Percentiles rank a stretch among this genome's conserved stretches.
Evolutionary conservation across 2,888 invertebrate species (phyloP).

Genomic region (Synergus gifuensis): DNA sequence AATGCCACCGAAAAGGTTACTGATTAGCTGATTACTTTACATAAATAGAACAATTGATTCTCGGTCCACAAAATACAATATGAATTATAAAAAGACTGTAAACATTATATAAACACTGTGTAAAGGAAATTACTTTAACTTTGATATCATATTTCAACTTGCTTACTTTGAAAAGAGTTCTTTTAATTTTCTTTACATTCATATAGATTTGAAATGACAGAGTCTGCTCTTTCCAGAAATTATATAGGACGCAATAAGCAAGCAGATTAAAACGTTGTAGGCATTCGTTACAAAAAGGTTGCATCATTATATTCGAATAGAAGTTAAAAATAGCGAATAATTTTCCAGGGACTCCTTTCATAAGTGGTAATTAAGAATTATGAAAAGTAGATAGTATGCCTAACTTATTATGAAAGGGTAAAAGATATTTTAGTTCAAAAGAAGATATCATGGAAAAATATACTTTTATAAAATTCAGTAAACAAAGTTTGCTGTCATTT

Average conservation of each 20-base stretch:
- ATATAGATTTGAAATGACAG: background rate
- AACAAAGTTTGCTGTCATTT: background rate
- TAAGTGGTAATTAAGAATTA: conserved; percentile 1
- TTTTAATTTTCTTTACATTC: background rate
- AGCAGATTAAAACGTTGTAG: background rate
- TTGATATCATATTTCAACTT: background rate
- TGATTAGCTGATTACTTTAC: no score
- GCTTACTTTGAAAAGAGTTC: background rate
- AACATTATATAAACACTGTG: background rate
- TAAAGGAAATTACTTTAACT: background rate
- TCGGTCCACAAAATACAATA: background rate
- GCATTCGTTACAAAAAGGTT: background rate
- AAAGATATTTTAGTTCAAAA: background rate
- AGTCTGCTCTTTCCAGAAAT: background rate
- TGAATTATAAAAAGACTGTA: background rate
- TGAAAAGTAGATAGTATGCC: background rate
- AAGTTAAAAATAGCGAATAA: conserved; percentile 19
- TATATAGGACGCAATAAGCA: background rate
- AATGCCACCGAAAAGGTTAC: no score
- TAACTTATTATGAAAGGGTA: background rate
- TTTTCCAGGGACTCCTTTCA: background rate
- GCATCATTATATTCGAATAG: background rate
- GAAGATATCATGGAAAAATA: background rate
- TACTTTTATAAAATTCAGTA: background rate
- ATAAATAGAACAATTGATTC: no score